Evolutionary conservation across 1,140 invertebrate genomes (phyloP), one percentile per base, ranked within the genome.

Genomic region (Diploscapter pachys): DNA sequence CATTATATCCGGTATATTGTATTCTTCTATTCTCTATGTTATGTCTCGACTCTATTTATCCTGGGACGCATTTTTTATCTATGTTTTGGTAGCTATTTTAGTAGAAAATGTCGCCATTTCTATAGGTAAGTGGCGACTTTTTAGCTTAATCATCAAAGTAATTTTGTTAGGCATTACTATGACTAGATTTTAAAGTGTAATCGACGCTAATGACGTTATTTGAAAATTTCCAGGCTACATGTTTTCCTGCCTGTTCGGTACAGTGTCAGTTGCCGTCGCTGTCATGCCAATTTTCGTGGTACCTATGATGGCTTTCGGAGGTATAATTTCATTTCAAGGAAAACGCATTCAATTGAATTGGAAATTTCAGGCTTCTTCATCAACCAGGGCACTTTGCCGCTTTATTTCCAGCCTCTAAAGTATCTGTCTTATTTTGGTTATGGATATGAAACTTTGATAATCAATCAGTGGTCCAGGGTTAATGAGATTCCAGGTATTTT

Each of bases 381-480:
- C 13, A 97, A 97, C 85, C 87, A 75, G 79, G 92, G 92, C 3
- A 93, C 93, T 0, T 90, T 96, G 48, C 95, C 94, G 1, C 85
- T 88, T 0, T 97, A 95, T 82, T 91, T 98, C 70, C 89, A 91
- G 68, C 96, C 94, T 93, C 87, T 97, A 71, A 92, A 93, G 11
- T 93, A 95, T 86, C 86, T 97, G 13, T 96, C 94, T 0, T 98
- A 95, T 93, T 96, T 98, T 87, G 90, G 91, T 64, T 97, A 95
- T 86, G 93, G 92, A 61, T 95, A 94, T 87, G 94, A 96, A 87
- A 92, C 93, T 0, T 87, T 97, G 2, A 88, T 93, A n/a, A 91
- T 97, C 64, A 96, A 95, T 87, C 94, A 98, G 85, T 98, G 95
- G 95, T 86, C 80, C n/a, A 50, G 82, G 63, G 78, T 88, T 5